Conservation (phyloP, 2,113 vertebrate genomes). For the Lepus americanus region DNA sequence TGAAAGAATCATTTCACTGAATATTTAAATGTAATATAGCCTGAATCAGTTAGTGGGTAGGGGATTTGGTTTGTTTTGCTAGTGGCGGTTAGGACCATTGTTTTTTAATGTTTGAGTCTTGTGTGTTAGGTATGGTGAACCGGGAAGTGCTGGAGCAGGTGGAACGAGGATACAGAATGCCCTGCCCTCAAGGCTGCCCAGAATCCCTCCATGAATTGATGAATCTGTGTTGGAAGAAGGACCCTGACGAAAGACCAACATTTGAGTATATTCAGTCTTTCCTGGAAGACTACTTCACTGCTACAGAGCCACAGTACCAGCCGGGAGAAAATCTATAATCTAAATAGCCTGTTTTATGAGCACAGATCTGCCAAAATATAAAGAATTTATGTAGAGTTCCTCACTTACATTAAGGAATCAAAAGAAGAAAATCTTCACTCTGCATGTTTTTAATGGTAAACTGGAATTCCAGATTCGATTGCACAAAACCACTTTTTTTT, state of each 20-base stretch:
- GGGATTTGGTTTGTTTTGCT: not conserved
- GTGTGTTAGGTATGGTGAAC: constrained; percentile 95
- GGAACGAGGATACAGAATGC: constrained; percentile 97
- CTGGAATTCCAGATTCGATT: constrained; percentile 90
- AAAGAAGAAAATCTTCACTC: constrained; percentile 87
- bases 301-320: constrained; percentile 98
- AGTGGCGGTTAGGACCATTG: not conserved
- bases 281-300: constrained; percentile 98
- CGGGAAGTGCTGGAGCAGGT: constrained; percentile 97
- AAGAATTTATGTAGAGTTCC: constrained; percentile 86
- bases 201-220: constrained; percentile 97
- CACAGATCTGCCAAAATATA: constrained; percentile 88
- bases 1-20: constrained; percentile 56
- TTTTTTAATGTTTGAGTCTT: constrained; percentile 45
- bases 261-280: constrained; percentile 98
- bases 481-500: constrained; percentile 91
- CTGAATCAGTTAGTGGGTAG: not conserved
- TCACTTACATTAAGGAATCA: constrained; percentile 84
- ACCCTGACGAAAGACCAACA: constrained; percentile 97
- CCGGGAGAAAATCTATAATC: constrained; percentile 97
- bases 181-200: constrained; percentile 96
- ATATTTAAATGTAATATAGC: not conserved
- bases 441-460: constrained; percentile 89
- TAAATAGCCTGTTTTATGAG: constrained; percentile 82
- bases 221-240: constrained; percentile 98